Conservation (phyloP, 2,797 vertebrate species). For the Limnodromus scolopaceus region DNA sequence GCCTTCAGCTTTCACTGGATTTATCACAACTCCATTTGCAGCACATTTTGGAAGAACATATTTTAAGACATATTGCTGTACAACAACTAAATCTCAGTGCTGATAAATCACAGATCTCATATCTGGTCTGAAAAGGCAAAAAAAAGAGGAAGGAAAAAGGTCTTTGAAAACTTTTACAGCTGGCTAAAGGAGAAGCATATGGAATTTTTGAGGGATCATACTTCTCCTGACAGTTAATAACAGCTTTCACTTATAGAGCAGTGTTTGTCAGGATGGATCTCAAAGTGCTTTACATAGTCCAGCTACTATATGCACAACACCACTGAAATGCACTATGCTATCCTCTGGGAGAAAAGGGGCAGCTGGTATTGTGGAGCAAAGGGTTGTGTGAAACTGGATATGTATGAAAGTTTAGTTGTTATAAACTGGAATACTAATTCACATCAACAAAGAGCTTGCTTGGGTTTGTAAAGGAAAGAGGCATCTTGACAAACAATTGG, state of each 20-base stretch:
- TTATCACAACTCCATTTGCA: conserved; percentile 45
- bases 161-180: background rate
- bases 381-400: background rate
- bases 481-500: background rate
- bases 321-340: background rate
- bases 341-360: background rate
- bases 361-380: background rate
- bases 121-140: conserved; percentile 12
- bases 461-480: background rate
- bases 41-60: conserved; percentile 55
- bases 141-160: background rate
- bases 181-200: background rate
- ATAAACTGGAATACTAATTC: background rate
- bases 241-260: background rate
- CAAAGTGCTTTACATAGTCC: background rate
- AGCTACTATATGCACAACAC: background rate
- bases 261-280: background rate
- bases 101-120: conserved; percentile 50
- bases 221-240: background rate
- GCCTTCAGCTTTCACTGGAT: conserved; percentile 38
- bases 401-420: background rate
- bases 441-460: background rate
- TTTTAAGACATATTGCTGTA: conserved; percentile 64
- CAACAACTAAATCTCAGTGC: conserved; percentile 39
- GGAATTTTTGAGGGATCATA: background rate